Evolutionary conservation across 2,888 invertebrate species (phyloP).

Genomic region (Melanostoma mellinum): DNA sequence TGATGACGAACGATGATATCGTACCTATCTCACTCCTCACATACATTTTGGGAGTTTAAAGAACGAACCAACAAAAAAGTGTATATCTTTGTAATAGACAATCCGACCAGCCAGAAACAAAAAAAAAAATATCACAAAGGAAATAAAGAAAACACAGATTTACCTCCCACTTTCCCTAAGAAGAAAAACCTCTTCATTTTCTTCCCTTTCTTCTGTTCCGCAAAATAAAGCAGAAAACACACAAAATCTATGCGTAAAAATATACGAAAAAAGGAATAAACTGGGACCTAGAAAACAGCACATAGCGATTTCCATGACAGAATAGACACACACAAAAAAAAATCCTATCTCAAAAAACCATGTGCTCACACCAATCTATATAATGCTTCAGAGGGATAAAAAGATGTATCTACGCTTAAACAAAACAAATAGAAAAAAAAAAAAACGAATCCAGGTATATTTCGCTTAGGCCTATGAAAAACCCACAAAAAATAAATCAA

Average conservation of each 20-base stretch:
- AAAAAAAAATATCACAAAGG: conserved; percentile 30
- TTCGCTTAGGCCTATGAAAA: conserved; percentile 38
- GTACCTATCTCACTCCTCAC: conserved; percentile 9
- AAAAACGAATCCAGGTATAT: conserved; percentile 39
- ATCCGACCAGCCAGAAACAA: conserved; percentile 39
- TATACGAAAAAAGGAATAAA: conserved; percentile 52
- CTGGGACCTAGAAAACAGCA: conserved; percentile 54
- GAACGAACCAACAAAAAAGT: not conserved
- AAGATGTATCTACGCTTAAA: conserved; percentile 8
- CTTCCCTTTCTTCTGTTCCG: too few species aligned
- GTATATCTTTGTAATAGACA: conserved; percentile 55
- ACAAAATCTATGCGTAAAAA: conserved; percentile 28
- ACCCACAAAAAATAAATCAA: conserved; percentile 30
- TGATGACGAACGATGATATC: conserved; percentile 49
- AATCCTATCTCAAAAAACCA: conserved; percentile 43
- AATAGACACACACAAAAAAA: conserved; percentile 10
- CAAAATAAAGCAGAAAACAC: conserved; percentile 3
- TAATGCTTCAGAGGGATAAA: conserved; percentile 42
- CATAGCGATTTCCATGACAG: conserved; percentile 12
- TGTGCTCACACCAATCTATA: conserved; percentile 61
- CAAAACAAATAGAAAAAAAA: conserved; percentile 11
- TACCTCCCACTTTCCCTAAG: not conserved
- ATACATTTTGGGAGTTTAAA: conserved; percentile 10
- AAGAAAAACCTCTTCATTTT: not conserved
- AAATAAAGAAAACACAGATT: conserved; percentile 20